phyloP scores from a whole-genome alignment of 2,888 invertebrate species.

The Epinotia bilunana region DNA sequence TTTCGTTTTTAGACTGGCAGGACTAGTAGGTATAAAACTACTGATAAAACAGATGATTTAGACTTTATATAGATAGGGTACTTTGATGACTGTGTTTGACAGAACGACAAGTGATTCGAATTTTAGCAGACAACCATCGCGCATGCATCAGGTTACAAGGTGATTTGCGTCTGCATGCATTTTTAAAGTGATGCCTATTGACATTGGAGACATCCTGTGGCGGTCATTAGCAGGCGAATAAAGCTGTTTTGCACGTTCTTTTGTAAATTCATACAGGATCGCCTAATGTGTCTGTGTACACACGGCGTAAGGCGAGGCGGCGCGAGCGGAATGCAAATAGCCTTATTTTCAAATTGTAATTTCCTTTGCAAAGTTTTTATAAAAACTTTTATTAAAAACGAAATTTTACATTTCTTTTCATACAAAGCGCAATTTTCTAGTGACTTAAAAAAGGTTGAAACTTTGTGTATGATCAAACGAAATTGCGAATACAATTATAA shows the following conservation, averaged over 20 bases:
- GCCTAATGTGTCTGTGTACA: conserved; percentile 55
- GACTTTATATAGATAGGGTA: too few relatives aligned
- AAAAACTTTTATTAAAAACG: conserved; percentile 46
- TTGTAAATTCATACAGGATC: conserved; percentile 58
- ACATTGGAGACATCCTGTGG: conserved; percentile 35
- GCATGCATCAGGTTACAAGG: conserved; percentile 9
- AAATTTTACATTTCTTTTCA: conserved; percentile 18
- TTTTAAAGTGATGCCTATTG: conserved; percentile 26
- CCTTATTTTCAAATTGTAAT: conserved; percentile 59
- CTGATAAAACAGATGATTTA: conserved; percentile 14
- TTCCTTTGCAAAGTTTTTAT: conserved; percentile 54
- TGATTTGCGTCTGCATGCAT: conserved; percentile 9
- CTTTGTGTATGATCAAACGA: neutral
- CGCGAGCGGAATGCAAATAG: conserved; percentile 58
- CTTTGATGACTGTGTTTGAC: conserved; percentile 27
- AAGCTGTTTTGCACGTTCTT: conserved; percentile 48
- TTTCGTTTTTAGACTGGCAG: neutral
- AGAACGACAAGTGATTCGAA: conserved; percentile 24
- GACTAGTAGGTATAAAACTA: neutral
- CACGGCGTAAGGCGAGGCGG: conserved; percentile 52
- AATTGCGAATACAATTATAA: neutral
- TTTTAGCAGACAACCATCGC: conserved; percentile 2
- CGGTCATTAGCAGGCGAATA: conserved; percentile 39
- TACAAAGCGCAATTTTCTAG: neutral
- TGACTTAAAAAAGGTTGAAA: conserved; percentile 24